These are phyloP conservation scores for Spea hammondii DNA, from an alignment of 2,797 vertebrate species.

Conservation along the genomic window DNA sequence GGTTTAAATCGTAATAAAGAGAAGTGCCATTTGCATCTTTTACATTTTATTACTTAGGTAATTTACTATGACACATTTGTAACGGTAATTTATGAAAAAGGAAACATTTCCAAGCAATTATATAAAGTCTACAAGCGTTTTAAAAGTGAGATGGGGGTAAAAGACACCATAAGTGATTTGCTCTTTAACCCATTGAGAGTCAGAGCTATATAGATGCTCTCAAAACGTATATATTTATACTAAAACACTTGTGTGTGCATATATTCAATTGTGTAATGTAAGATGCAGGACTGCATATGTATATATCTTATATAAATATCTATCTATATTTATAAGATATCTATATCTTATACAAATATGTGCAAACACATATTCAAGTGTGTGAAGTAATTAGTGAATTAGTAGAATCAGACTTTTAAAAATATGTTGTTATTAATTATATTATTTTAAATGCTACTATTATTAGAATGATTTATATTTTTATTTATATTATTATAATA, in stretches of 20 bases:
- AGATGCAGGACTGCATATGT: neutral
- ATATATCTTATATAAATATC: neutral
- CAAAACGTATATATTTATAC: too few species aligned
- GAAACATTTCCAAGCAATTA: conserved; percentile 78
- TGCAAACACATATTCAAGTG: too few species aligned
- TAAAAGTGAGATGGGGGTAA: conserved; percentile 51
- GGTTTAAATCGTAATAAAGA: conserved; percentile 92
- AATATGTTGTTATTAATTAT: too few species aligned
- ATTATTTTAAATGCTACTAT: too few species aligned
- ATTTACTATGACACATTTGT: conserved; percentile 84
- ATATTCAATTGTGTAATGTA: too few species aligned
- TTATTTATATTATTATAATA: too few species aligned
- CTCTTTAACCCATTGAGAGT: conserved; percentile 55
- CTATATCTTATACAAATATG: too few species aligned
- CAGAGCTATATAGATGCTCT: neutral
- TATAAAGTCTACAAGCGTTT: conserved; percentile 68
- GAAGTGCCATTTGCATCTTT: conserved; percentile 91
- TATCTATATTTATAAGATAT: too few species aligned
- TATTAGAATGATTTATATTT: too few species aligned
- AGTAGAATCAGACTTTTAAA: too few species aligned
- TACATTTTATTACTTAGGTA: conserved; percentile 88
- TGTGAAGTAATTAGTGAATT: too few species aligned
- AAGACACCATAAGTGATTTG: conserved; percentile 71
- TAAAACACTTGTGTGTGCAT: too few species aligned
- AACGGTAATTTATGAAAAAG: conserved; percentile 77